Percentiles rank a stretch among this genome's conserved stretches.
phyloP scores from a whole-genome alignment of 2,113 vertebrate species.

The Falcunculus frontatus region DNA sequence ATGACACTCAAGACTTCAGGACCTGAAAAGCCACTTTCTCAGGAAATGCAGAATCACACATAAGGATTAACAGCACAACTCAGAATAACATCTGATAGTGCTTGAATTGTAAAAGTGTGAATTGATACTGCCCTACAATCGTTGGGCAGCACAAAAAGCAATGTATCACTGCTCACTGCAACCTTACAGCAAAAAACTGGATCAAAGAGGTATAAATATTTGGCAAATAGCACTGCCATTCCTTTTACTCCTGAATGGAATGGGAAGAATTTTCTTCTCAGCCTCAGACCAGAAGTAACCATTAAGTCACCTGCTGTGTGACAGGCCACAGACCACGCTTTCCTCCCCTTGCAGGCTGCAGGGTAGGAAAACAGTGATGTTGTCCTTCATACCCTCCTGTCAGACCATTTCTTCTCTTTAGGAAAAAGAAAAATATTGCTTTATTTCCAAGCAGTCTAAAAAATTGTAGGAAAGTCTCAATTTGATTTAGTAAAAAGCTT shows the following conservation, averaged over 20 bases:
- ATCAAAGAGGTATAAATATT: neutral
- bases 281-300: neutral
- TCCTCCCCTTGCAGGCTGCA: neutral
- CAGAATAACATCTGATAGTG: neutral
- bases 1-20: neutral
- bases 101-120: neutral
- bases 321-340: neutral
- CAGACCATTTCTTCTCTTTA: neutral
- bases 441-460: neutral
- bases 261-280: neutral
- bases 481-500: neutral
- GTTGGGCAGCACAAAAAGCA: neutral
- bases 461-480: neutral
- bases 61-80: neutral
- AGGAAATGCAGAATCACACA: neutral
- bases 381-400: neutral
- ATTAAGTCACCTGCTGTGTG: neutral
- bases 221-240: neutral
- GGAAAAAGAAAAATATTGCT: neutral
- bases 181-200: neutral
- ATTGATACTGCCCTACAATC: fast-evolving
- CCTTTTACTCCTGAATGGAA: neutral
- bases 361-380: neutral
- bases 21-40: neutral
- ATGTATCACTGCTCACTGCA: neutral